A percentile compares a stretch with the other conserved stretches of the same genome.
Evolutionary conservation across 2,888 invertebrate genomes (phyloP).

Genomic region (Melitaea athalia): DNA sequence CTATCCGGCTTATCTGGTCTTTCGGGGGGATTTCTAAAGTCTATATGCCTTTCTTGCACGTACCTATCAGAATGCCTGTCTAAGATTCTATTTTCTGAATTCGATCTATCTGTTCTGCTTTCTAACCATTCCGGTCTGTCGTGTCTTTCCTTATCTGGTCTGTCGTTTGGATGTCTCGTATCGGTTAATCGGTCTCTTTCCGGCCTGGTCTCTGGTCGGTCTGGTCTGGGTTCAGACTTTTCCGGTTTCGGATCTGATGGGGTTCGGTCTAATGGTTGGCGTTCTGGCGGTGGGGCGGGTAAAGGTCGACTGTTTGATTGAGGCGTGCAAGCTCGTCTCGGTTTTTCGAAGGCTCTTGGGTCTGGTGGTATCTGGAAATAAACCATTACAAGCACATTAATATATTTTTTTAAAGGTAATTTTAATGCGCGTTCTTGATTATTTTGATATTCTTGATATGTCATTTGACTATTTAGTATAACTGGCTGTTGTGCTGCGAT

Average conservation of each 20-base stretch:
- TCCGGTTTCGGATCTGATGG: conserved; percentile 41
- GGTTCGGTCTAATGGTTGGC: conserved; percentile 34
- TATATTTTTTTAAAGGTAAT: neutral
- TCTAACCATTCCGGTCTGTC: conserved; percentile 33
- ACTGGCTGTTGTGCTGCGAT: too few species aligned
- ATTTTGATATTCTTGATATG: too few species aligned
- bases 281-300: conserved; percentile 70
- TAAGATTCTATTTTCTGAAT: conserved; percentile 41
- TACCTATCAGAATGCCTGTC: conserved; percentile 37
- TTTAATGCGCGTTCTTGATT: too few species aligned
- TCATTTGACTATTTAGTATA: too few species aligned
- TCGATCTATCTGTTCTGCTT: conserved; percentile 40
- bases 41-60: conserved; percentile 48
- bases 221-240: conserved; percentile 25
- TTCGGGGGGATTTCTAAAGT: conserved; percentile 58
- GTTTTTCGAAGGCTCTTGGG: conserved; percentile 75
- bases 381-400: neutral
- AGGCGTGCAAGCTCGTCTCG: conserved; percentile 72
- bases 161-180: conserved; percentile 24
- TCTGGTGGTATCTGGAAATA: conserved; percentile 69
- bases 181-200: conserved; percentile 5
- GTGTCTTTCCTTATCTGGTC: conserved; percentile 25
- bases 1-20: conserved; percentile 55
- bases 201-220: conserved; percentile 13
- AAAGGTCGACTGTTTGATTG: conserved; percentile 73